phyloP scores from a whole-genome alignment of 2,797 vertebrate genomes.

The Fundulus diaphanus region DNA sequence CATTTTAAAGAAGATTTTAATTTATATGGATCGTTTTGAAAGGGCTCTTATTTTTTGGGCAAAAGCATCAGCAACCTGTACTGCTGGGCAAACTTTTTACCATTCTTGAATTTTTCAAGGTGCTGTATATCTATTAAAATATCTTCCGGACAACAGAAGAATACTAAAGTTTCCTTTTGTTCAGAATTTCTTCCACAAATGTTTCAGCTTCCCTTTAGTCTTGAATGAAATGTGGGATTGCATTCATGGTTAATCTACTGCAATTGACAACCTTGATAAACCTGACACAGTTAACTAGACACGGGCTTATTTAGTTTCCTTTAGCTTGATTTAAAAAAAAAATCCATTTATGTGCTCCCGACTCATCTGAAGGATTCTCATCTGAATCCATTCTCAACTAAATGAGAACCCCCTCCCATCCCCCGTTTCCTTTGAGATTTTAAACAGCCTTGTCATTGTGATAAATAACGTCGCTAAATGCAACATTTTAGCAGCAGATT shows the following conservation, averaged over 20 bases:
- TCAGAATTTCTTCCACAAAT: neutral
- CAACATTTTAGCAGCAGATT: conserved; percentile 8
- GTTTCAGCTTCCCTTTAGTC: conserved; percentile 10
- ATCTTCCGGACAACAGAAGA: neutral
- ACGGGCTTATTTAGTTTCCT: conserved; percentile 49
- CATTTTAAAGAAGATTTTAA: too few relatives aligned
- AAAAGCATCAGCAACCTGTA: neutral
- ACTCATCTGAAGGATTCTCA: conserved; percentile 33
- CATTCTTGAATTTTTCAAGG: neutral
- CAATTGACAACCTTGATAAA: conserved; percentile 55
- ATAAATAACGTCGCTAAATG: conserved; percentile 32
- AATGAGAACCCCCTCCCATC: conserved; percentile 30
- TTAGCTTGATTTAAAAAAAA: conserved; percentile 32
- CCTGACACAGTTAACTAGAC: conserved; percentile 52
- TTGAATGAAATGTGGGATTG: conserved; percentile 50
- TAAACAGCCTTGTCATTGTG: conserved; percentile 30
- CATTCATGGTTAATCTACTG: conserved; percentile 49
- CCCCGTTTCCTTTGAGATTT: conserved; percentile 33
- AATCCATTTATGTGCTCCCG: conserved; percentile 37
- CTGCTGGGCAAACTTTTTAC: neutral
- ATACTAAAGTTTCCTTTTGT: neutral
- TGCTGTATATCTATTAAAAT: neutral
- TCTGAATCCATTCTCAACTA: conserved; percentile 36
- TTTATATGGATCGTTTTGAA: neutral
- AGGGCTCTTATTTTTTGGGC: neutral